Base-by-base conservation (phyloP, 2,888 invertebrate genomes). In the Acleris literana region DNA sequence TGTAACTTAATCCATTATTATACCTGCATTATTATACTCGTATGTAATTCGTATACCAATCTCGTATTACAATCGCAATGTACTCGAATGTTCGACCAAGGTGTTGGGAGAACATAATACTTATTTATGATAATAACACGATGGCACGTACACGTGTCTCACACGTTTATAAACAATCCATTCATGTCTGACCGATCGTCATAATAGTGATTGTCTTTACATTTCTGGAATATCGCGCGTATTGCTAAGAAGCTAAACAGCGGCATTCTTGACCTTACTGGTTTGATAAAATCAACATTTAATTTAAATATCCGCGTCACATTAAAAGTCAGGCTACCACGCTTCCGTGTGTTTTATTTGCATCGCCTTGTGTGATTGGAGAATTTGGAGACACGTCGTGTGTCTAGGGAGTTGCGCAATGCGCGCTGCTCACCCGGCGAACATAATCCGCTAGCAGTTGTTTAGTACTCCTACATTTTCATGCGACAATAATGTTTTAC, bases 331-430 rank as follows among this genome's bases (percentile, higher is more conserved):
- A 55, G 48, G 46, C 49, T 11, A 48, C 57, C 39, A 16, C 33
- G 39, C 33, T 48, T 48, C 55, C 54, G 25, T 46, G 25, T 56
- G 49, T 49, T 29, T 49, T 55, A 48, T 55, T 55, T 62, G 17
- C 72, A 70, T 74, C 80, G 77, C 78, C 78, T 78, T 78, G 78
- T 77, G 75, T 78, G 78, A 77, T 78, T 25, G 78, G 77, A n/a
- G n/a, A n/a, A n/a, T n/a, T 78, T 33, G 33, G 33, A 33, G 87
- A 87, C 65, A 88, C 88, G 88, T 88, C 81, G 82, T 84, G 82
- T 87, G 86, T 88, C 88, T 84, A 85, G 88, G 87, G 92, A 92
- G 91, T 92, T 92, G 92, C 92, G 92, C 92, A 92, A 88, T 92
- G 90, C 90, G 92, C 91, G 92, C 88, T 89, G 86, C 72, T 73